phyloP scores from a whole-genome alignment of 2,888 invertebrate species.

The Camptogramma bilineatum region DNA sequence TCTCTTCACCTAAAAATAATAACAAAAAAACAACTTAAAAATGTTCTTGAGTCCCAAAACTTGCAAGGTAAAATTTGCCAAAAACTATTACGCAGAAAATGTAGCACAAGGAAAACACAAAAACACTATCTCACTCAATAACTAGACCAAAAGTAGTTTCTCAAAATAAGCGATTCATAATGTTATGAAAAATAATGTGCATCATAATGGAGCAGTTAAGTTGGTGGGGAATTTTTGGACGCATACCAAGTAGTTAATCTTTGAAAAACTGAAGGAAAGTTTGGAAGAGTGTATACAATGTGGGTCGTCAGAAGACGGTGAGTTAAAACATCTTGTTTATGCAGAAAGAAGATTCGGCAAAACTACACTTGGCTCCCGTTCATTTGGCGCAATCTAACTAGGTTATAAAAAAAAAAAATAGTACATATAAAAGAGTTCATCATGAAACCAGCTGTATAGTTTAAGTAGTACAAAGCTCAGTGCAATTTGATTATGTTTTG shows the following conservation, averaged over 20 bases:
- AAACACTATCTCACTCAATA: constrained; percentile 22
- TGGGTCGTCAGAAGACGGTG: neutral
- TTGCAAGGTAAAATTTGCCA: neutral
- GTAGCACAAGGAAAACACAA: constrained; percentile 10
- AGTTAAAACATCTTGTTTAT: neutral
- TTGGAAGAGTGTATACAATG: neutral
- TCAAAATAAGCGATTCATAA: constrained; percentile 36
- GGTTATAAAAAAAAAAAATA: too few species aligned
- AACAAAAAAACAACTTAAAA: neutral
- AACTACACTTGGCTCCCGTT: too few species aligned
- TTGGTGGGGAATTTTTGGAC: constrained; percentile 49
- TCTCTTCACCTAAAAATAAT: too few species aligned
- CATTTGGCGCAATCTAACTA: too few species aligned
- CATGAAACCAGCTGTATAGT: too few species aligned
- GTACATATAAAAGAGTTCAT: too few species aligned
- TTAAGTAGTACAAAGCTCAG: too few species aligned
- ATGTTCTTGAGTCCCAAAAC: neutral
- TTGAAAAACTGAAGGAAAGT: constrained; percentile 5
- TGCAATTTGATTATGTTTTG: too few species aligned
- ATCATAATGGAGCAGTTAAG: constrained; percentile 42
- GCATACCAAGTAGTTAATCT: constrained; percentile 44
- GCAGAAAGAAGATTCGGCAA: neutral
- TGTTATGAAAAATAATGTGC: constrained; percentile 44
- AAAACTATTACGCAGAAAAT: constrained; percentile 8
- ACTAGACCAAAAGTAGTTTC: constrained; percentile 28